Base-by-base conservation (phyloP, 1,140 invertebrate species). In the Aphaenogaster floridana region DNA sequence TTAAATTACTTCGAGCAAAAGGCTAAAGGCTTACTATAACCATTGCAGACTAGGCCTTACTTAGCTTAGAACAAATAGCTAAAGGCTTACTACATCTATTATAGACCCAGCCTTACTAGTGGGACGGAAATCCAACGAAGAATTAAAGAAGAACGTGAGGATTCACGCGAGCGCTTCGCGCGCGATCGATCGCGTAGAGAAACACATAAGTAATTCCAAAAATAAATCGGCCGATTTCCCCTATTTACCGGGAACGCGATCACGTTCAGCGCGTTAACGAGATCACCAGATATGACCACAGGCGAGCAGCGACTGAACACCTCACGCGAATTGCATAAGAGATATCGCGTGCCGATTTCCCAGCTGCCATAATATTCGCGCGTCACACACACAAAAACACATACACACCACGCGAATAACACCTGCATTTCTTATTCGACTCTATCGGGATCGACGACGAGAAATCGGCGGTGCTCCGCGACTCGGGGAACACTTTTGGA, bases 321-420 rank as follows among this genome's bases (percentile, higher is more conserved):
- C 42, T 13, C 69, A 48, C 17, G 69, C 42, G 57, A 84, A 84
- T 84, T 84, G 80, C 80, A 84, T 61, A 84, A 84, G 80, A 83
- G 34, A 50, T 76, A 74, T 84, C 54, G 50, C 52, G 28, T 54
- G 54, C 52, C 68, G 69, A 84, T 84, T 84, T 84, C 80, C 80
- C 80, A 84, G 54, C 42, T 76, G 80, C 54, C 34, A 76, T 28
- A 84, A 78, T 63, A 63, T 61, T 48, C 68, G 42, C 17, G n/a
- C 39, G 36, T 52, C 11, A 50, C 57, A 68, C 17, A 21, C 48
- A n/a, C 13, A 28, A 21, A 21, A 21, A 21, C 28, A 28, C 28
- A 28, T 0, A 28, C 17, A 21, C 48, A n/a, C 7, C 63, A 15
- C 21, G 28, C 54, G 54, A 71, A 17, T 28, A 61, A 74, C 69